phyloP scores from a whole-genome alignment of 1,140 invertebrate species.

The Pantala flavescens region DNA sequence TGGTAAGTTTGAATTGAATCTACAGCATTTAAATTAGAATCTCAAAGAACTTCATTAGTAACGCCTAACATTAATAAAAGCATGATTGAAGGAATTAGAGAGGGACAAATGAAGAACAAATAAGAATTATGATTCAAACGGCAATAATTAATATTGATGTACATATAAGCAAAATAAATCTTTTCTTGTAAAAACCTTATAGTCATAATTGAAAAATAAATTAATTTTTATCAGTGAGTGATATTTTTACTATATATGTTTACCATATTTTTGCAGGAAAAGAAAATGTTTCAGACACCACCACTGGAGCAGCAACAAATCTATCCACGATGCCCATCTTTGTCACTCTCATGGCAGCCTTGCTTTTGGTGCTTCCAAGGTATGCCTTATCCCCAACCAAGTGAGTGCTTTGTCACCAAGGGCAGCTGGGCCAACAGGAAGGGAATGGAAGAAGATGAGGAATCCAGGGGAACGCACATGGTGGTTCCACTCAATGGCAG shows the following conservation, averaged over 20 bases:
- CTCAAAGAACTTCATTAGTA: no score
- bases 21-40: no score
- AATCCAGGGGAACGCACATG: neutral
- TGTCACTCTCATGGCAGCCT: neutral
- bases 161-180: no score
- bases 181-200: no score
- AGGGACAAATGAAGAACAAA: no score
- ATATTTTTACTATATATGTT: neutral
- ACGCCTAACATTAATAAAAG: no score
- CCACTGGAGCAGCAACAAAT: neutral
- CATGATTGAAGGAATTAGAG: no score
- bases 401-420: neutral
- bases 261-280: neutral
- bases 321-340: neutral
- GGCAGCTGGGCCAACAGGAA: neutral
- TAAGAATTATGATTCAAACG: no score
- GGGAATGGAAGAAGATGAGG: neutral
- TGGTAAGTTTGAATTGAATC: slow-evolving; percentile 27
- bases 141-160: no score
- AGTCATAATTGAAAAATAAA: neutral
- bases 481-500: neutral
- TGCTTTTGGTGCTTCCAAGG: neutral
- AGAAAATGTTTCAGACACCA: neutral
- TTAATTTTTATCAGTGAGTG: neutral
- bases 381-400: neutral